Evolutionary conservation across 2,888 invertebrate species (phyloP).

Genomic region (Nephrotoma appendiculata): DNA sequence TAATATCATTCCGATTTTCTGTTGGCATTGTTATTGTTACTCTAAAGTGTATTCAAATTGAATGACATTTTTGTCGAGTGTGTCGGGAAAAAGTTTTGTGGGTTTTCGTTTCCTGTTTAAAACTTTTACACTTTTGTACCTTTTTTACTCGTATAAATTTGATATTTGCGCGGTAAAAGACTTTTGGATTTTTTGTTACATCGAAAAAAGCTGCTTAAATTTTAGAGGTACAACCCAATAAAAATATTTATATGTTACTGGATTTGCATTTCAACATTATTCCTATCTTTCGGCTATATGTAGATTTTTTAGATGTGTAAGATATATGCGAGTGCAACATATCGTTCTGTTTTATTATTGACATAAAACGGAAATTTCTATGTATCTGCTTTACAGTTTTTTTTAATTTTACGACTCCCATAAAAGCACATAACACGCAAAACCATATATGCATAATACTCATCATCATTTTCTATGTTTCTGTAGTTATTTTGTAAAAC

Average conservation of each 20-base stretch:
- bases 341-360: not conserved
- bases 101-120: not conserved
- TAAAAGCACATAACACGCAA: not conserved
- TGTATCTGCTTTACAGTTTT: not conserved
- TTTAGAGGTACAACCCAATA: not conserved
- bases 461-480: not conserved
- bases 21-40: not conserved
- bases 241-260: not conserved
- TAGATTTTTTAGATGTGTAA: not conserved
- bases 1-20: not conserved
- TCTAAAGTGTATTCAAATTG: not conserved
- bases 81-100: not conserved
- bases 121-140: not conserved
- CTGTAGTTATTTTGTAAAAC: not conserved
- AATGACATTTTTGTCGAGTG: not conserved
- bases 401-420: not conserved
- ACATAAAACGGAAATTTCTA: not conserved
- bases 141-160: not conserved
- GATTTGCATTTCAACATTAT: not conserved
- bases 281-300: not conserved
- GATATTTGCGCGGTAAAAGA: not conserved
- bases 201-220: not conserved
- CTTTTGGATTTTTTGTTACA: not conserved
- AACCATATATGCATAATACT: not conserved
- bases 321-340: not conserved